These are phyloP conservation scores for Lagodon rhomboides DNA, from an alignment of 2,797 vertebrate species.

Conservation along the genomic window DNA sequence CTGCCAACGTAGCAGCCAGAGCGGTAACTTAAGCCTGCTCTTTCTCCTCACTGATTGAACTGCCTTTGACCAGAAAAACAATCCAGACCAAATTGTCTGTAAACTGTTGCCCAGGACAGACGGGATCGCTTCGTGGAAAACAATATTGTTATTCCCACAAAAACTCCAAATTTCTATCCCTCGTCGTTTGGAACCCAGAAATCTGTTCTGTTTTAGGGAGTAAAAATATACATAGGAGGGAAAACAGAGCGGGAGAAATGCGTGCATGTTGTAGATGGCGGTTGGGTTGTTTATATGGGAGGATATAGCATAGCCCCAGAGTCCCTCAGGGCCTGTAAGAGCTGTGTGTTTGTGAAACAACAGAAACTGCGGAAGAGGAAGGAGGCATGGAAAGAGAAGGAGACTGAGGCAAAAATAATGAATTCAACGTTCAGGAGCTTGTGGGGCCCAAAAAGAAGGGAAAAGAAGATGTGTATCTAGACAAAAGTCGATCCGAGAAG, in stretches of 20 bases:
- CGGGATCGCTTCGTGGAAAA: conserved; percentile 67
- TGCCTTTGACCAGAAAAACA: conserved; percentile 75
- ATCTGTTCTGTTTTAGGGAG: conserved; percentile 60
- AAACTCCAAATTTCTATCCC: conserved; percentile 56
- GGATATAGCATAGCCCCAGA: conserved; percentile 74
- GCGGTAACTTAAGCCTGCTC: conserved; percentile 62
- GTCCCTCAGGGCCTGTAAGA: conserved; percentile 74
- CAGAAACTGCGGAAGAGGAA: conserved; percentile 69
- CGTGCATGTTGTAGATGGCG: conserved; percentile 69
- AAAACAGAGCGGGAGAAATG: conserved; percentile 64
- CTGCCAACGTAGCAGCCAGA: conserved; percentile 61
- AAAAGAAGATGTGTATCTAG: conserved; percentile 4
- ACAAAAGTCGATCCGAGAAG: conserved; percentile 13
- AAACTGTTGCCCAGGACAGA: conserved; percentile 72
- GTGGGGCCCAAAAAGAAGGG: conserved; percentile 17
- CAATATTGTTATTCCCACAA: conserved; percentile 77
- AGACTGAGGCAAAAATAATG: conserved; percentile 47
- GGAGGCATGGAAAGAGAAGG: conserved; percentile 53
- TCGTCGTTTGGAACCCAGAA: conserved; percentile 55
- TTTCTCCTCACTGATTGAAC: conserved; percentile 62
- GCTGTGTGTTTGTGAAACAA: conserved; percentile 77
- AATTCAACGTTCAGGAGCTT: conserved; percentile 45
- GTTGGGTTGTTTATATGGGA: conserved; percentile 80
- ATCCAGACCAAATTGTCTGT: conserved; percentile 64
- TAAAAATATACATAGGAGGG: conserved; percentile 74